Base-by-base conservation (phyloP, 2,888 invertebrate genomes). In the Masnerella sp. region DNA sequence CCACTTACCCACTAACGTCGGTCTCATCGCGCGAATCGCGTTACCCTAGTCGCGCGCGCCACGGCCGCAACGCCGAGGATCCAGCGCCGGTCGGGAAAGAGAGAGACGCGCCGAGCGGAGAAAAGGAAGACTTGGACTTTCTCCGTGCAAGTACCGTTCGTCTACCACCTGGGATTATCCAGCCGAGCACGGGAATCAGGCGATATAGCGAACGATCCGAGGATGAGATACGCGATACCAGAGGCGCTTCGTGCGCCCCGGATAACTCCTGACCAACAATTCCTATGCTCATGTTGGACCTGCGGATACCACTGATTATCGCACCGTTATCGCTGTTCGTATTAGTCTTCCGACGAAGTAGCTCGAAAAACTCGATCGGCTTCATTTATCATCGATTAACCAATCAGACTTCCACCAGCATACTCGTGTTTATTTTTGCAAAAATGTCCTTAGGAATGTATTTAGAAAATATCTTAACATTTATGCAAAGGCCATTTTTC, bases 1-100 rank as follows among this genome's bases (percentile, higher is more conserved):
- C 85, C 78, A 87, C 86, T 87, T 86, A 86, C 86, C 86, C 84
- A 86, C 85, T 85, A 86, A 86, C 85, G 78, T 74, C 69, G 74
- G 58, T 65, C 69, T 68, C 64, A 65, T 69, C 69, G 65, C 58
- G 28, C 69, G 47, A 58, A 59, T 54, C 25, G 43, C 49, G 64
- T 58, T 64, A 73, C 52, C 51, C 61, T 69, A 69, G 52, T 61
- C 61, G 52, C 54, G 38, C 54, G 61, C 52, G 14, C 40, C 20
- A 17, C 38, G n/a, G n/a, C n/a, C n/a, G n/a, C n/a, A n/a, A n/a
- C 36, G 42, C 12, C 42, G 47, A 42, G 52, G 12, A 70, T 54
- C 42, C 59, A 59, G 25, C 43, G 58, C 28, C 22, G 51, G 36
- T 43, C 49, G 28, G 38, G 47, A 65, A 49, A 25, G 52, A 65